phyloP scores from a whole-genome alignment of 2,113 vertebrate species.

The Lanius collurio region DNA sequence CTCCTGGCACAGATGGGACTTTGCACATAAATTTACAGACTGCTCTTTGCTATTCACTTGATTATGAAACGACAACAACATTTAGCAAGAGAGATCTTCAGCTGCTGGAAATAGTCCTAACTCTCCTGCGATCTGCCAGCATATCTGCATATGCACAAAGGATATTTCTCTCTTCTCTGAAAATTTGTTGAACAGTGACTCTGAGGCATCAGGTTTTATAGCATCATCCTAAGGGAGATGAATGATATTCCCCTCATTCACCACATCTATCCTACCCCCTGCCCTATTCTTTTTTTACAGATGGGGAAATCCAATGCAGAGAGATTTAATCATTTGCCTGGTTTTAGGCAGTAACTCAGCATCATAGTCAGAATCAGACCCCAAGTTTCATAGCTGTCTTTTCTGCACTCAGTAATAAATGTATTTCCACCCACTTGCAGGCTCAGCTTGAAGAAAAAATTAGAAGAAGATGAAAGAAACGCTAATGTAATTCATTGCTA shows the following conservation, averaged over 20 bases:
- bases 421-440: constrained; percentile 24
- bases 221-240: background rate
- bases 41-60: constrained; percentile 23
- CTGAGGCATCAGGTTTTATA: background rate
- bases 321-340: background rate
- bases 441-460: constrained; percentile 32
- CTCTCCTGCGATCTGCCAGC: background rate
- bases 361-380: background rate
- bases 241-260: background rate
- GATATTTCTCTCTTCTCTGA: background rate
- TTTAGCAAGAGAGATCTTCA: constrained; percentile 34
- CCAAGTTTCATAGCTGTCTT: background rate
- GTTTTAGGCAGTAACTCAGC: background rate
- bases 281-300: background rate
- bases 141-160: background rate
- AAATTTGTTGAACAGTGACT: background rate
- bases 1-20: constrained; percentile 15
- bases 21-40: constrained; percentile 32
- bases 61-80: constrained; percentile 18
- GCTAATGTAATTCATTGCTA: background rate
- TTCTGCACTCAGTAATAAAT: background rate
- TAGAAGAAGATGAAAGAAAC: constrained; percentile 6
- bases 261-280: background rate
- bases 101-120: constrained; percentile 12
- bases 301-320: background rate